Evolutionary conservation across 1,140 invertebrate genomes (phyloP), one percentile per base, ranked within the genome.

Genomic region (Micrasema longulum): DNA sequence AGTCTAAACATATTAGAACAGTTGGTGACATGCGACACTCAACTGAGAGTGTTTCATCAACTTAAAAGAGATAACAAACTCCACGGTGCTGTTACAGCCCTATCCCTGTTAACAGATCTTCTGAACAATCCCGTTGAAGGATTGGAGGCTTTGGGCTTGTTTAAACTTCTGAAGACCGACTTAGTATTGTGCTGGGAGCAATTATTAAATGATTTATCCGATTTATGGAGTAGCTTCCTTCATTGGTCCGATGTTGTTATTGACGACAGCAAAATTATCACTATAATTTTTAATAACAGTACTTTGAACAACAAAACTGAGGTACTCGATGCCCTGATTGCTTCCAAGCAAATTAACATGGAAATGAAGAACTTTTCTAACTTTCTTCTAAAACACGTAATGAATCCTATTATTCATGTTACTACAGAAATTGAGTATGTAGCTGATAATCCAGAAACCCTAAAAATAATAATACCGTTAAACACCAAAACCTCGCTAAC

Each of bases 381-480:
- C 38, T 87, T 84, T 71, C 73, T 91, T 10, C 79, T 88, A 38
- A 80, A 85, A 26, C 74, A 85, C 71, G 79, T 90, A 16, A 82
- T 90, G 10, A 78, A 80, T 68, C 85, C 87, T 0, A 84, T 90
- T 2, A 85, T 91, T 57, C 80, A 85, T 57, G 74, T 83, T 50
- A 80, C 87, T n/a, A 85, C 85, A 76, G 75, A 69, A 9, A 81
- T 90, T 43, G 72, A 79, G 7, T 77, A 78, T 1, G 48, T 77
- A 1, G 79, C 85, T 43, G 78, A 85, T 60, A 80, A 83, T 69
- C 77, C 77, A 16, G 82, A 79, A 20, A 81, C 79, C 1, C 82
- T 89, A 62, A 84, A 78, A 22, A 74, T 90, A 0, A 80, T 81
- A 69, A 80, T 86, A 20, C 76, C 71, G 9, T 66, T 82, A 18